Conservation (phyloP, 2,113 vertebrate species). For the Rafetus swinhoei region DNA sequence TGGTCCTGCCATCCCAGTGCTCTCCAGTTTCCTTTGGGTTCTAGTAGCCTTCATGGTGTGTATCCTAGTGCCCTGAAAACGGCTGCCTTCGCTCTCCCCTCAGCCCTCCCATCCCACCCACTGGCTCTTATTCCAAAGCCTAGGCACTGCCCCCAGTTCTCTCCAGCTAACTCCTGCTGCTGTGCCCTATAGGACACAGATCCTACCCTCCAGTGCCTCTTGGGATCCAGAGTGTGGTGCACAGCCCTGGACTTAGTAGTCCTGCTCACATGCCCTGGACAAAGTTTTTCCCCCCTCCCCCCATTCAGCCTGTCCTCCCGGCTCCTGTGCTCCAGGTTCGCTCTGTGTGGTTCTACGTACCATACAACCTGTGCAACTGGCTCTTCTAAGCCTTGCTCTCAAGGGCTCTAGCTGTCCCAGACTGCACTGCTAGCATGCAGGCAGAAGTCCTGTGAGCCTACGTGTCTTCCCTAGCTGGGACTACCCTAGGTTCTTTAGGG, state of each 20-base stretch:
- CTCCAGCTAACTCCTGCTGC: rapidly evolving
- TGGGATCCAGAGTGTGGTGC: not conserved
- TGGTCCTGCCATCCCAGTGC: not conserved
- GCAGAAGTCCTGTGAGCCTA: not conserved
- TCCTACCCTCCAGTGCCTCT: not conserved
- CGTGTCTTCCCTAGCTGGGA: not conserved
- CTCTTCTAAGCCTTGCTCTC: not conserved
- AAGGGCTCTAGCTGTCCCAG: not conserved
- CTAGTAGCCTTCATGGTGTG: rapidly evolving
- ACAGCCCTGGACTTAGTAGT: rapidly evolving
- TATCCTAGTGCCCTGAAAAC: not conserved
- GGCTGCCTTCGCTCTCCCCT: not conserved
- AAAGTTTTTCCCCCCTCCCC: not conserved
- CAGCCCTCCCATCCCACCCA: not conserved
- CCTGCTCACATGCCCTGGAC: not conserved
- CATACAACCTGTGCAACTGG: rapidly evolving
- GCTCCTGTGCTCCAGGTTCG: not conserved
- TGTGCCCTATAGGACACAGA: rapidly evolving
- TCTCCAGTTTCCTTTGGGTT: not conserved
- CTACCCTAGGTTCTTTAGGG: not conserved
- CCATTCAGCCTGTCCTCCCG: not conserved
- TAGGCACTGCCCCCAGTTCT: not conserved
- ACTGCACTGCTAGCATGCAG: not conserved
- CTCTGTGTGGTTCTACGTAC: rapidly evolving
- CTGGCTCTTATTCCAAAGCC: not conserved